These are phyloP conservation scores for Malacoraja senta DNA, from an alignment of 2,797 vertebrate genomes.

Conservation along the genomic window DNA sequence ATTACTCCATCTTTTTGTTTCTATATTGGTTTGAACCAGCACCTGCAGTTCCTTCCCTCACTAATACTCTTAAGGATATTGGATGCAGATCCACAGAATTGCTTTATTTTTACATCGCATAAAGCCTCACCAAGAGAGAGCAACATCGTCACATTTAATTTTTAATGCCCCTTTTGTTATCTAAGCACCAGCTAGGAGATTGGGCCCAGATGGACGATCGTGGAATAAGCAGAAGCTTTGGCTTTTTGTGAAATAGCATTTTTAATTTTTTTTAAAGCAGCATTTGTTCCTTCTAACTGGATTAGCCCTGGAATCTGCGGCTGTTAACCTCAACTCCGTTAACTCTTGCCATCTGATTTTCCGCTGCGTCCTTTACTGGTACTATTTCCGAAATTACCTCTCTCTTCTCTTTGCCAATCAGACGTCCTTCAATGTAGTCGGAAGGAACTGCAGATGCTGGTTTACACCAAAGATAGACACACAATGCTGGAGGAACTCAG, in stretches of 20 bases:
- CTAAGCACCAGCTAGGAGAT: slow-evolving; percentile 65
- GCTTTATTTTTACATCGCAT: neutral
- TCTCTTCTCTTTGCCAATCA: slow-evolving; percentile 59
- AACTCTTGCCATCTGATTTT: slow-evolving; percentile 96
- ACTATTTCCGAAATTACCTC: slow-evolving; percentile 99
- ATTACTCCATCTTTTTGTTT: too few relatives aligned
- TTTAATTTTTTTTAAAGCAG: slow-evolving; percentile 95
- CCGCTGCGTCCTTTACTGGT: slow-evolving; percentile 72
- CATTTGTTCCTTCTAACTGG: slow-evolving; percentile 84
- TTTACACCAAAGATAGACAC: too few relatives aligned
- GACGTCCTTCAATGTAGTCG: too few relatives aligned
- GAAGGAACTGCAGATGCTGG: too few relatives aligned
- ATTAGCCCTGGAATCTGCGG: slow-evolving; percentile 94
- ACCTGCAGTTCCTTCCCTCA: too few relatives aligned
- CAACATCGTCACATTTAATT: slow-evolving; percentile 75
- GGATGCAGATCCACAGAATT: neutral
- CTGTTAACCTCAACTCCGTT: slow-evolving; percentile 97
- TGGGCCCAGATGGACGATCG: slow-evolving; percentile 77
- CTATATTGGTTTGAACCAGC: too few relatives aligned
- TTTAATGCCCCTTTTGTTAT: slow-evolving; percentile 65
- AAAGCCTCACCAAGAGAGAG: neutral
- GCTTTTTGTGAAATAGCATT: slow-evolving; percentile 87
- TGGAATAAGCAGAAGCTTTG: slow-evolving; percentile 89
- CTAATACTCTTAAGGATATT: neutral
- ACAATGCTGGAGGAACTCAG: too few relatives aligned